Conservation (phyloP, 2,797 vertebrate species). For the Sebastes steindachneri region DNA sequence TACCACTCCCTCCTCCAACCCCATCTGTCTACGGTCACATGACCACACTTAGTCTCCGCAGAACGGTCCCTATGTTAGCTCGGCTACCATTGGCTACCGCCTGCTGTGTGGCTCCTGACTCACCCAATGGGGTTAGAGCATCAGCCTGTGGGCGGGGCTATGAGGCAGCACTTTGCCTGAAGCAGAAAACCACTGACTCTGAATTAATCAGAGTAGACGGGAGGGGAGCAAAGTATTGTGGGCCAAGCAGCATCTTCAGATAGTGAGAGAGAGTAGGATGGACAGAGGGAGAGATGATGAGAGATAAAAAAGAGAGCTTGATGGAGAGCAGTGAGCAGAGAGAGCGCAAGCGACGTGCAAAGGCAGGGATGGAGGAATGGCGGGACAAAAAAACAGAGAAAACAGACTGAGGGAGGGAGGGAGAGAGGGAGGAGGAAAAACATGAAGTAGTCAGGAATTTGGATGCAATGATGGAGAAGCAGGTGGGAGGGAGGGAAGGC, state of each 20-base stretch:
- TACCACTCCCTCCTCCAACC: slow-evolving; percentile 59
- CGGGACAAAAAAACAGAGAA: neutral
- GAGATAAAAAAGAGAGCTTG: neutral
- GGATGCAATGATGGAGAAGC: neutral
- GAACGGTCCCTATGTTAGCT: slow-evolving; percentile 52
- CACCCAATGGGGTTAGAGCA: slow-evolving; percentile 53
- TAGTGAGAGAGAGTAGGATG: slow-evolving; percentile 7
- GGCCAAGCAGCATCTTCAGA: slow-evolving; percentile 49
- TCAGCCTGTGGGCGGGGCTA: slow-evolving; percentile 42
- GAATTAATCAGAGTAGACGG: slow-evolving; percentile 81
- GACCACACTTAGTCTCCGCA: slow-evolving; percentile 65
- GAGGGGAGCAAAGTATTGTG: slow-evolving; percentile 73
- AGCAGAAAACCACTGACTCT: slow-evolving; percentile 73
- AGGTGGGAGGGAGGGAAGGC: slow-evolving; percentile 14
- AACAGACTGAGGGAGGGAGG: neutral
- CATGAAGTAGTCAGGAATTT: slow-evolving; percentile 18
- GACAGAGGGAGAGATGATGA: slow-evolving; percentile 9
- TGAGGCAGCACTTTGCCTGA: slow-evolving; percentile 59
- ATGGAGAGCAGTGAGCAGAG: neutral
- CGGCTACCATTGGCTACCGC: slow-evolving; percentile 59
- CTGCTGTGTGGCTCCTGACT: slow-evolving; percentile 29
- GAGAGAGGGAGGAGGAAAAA: neutral
- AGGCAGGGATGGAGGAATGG: slow-evolving; percentile 1
- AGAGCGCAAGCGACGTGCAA: neutral
- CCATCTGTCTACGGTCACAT: slow-evolving; percentile 78